Conservation (phyloP, 2,113 vertebrate genomes). For the Phoxinus phoxinus region DNA sequence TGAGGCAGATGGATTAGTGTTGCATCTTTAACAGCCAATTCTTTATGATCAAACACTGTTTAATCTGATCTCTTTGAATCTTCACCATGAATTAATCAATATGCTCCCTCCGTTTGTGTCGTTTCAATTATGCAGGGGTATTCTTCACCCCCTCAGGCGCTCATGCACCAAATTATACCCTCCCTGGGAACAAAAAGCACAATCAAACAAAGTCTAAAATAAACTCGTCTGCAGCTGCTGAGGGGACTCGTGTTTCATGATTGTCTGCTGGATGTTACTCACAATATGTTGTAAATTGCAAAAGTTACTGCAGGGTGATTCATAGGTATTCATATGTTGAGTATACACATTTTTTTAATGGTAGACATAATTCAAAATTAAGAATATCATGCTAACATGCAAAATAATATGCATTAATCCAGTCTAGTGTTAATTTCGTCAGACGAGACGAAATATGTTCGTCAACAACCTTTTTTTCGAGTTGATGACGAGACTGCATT, state of each 20-base stretch:
- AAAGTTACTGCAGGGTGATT: neutral
- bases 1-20: constrained; percentile 46
- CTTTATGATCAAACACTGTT: constrained; percentile 54
- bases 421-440: no score
- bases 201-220: constrained; percentile 49
- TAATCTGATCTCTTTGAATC: constrained; percentile 52
- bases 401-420: neutral
- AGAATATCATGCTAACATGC: neutral
- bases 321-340: neutral
- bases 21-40: constrained; percentile 49
- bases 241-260: neutral
- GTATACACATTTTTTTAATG: neutral
- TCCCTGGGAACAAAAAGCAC: constrained; percentile 44
- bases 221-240: constrained; percentile 36
- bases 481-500: no score
- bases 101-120: constrained; percentile 50
- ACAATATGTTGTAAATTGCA: neutral
- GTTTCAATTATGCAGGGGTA: constrained; percentile 53
- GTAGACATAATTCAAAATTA: neutral
- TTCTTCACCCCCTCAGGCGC: constrained; percentile 33
- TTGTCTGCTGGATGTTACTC: neutral
- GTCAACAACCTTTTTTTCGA: no score
- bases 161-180: constrained; percentile 44
- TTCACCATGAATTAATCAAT: constrained; percentile 58
- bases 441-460: no score